phyloP scores from a whole-genome alignment of 2,113 vertebrate genomes.

The Coryphaenoides rupestris region DNA sequence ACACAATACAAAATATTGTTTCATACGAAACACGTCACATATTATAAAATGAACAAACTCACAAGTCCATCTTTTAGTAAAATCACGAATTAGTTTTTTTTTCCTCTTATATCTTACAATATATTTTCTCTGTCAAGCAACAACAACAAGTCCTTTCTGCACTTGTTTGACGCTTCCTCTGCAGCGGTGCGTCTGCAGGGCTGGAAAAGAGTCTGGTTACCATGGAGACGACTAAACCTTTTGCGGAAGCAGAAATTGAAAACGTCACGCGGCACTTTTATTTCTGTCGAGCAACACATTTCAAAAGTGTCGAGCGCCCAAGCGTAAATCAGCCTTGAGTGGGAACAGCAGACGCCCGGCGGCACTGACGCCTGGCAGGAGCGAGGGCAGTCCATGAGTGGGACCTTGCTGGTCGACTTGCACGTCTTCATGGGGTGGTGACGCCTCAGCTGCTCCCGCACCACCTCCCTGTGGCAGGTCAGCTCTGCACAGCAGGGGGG shows the following conservation, averaged over 20 bases:
- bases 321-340: constrained; percentile 68
- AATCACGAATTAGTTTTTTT: constrained; percentile 96
- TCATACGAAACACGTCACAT: constrained; percentile 89
- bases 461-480: constrained; percentile 82
- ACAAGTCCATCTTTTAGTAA: constrained; percentile 85
- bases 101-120: constrained; percentile 96
- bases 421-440: constrained; percentile 83
- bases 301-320: too few species aligned
- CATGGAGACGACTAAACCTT: too few species aligned
- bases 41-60: constrained; percentile 66
- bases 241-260: too few species aligned
- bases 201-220: too few species aligned
- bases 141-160: constrained; percentile 64
- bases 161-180: constrained; percentile 45
- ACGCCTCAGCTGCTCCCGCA: constrained; percentile 86
- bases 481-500: constrained; percentile 69
- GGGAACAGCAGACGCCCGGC: constrained; percentile 82
- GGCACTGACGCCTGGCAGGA: constrained; percentile 68
- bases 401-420: constrained; percentile 80
- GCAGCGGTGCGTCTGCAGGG: constrained; percentile 35
- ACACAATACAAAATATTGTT: constrained; percentile 90
- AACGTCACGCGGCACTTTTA: too few species aligned
- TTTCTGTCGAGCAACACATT: too few species aligned
- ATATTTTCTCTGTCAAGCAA: constrained; percentile 86
- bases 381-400: constrained; percentile 81